Conservation (phyloP, 2,797 vertebrate species). For the Florisuga fusca region DNA sequence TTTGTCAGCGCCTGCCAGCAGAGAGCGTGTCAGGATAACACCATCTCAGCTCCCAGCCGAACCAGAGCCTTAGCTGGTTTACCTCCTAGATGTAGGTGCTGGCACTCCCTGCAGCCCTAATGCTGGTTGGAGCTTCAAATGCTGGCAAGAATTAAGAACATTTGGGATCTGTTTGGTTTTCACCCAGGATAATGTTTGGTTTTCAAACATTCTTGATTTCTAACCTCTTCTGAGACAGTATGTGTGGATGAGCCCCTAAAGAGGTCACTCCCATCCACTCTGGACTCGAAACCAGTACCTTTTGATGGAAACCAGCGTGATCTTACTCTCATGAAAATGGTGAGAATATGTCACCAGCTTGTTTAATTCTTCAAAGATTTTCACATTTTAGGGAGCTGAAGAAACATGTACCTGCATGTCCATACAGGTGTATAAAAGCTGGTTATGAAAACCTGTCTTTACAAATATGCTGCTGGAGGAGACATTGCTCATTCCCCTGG, state of each 20-base stretch:
- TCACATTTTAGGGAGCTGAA: slow-evolving; percentile 1
- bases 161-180: not conserved
- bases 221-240: not conserved
- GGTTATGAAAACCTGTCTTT: slow-evolving; percentile 23
- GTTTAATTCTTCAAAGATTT: slow-evolving; percentile 19
- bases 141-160: not conserved
- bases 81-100: not conserved
- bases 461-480: slow-evolving; percentile 32
- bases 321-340: not conserved
- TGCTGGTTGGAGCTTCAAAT: not conserved
- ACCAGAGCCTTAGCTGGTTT: not conserved
- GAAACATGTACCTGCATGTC: not conserved
- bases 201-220: not conserved
- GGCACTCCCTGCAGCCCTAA: not conserved
- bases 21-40: slow-evolving; percentile 32
- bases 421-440: not conserved
- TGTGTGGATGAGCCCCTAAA: not conserved
- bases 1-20: slow-evolving; percentile 15
- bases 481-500: not conserved
- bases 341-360: not conserved
- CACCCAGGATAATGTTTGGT: not conserved
- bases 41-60: not conserved
- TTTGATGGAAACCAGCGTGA: not conserved
- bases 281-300: not conserved
- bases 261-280: not conserved